Evolutionary conservation across 2,113 vertebrate genomes (phyloP), one percentile per base, ranked within the genome.

Genomic region (Oriolus oriolus): DNA sequence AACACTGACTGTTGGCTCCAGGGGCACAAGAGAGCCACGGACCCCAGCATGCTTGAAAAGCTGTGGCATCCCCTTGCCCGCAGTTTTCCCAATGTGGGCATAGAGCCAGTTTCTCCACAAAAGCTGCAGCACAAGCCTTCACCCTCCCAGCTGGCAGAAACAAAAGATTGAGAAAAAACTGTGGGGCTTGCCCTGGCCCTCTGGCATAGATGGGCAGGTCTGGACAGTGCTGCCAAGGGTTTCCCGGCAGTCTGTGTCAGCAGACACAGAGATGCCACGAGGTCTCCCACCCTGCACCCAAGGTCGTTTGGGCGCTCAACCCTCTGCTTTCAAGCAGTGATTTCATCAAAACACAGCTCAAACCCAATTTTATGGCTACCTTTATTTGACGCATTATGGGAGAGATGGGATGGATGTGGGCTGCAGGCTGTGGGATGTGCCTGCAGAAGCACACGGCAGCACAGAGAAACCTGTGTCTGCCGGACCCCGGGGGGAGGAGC

Each of bases 71-170:
- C 52, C 45, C 54, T 82, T 44, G 37, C 65, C 52, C 11, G 52
- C 45, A 70, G 54, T 12, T 52, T 66, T 70, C 52, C 61, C 56
- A 16, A 0, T 0, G 5, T 3, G 16, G 37, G 70, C 60, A 50
- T 2, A 35, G 30, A 23, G 42, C 78, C 91, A 89, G 10, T 75
- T 84, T 24, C 57, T 77, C 41, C 68, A 73, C 57, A 70, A 85
- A 91, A 74, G 60, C 71, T 60, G 57, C 57, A 59, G 75, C 45
- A 31, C 37, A 56, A 65, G 35, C 33, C 54, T 24, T 20, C 37
- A 4, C 4, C 8, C 20, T 78, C 35, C 60, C 60, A 66, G 75
- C 50, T 70, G 63, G 78, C 65, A 82, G 52, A 59, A 8, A 37
- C 47, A 87, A 87, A 87, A 87, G 77, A 47, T 21, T 53, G 64